phyloP scores from a whole-genome alignment of 1,140 invertebrate species.

The Drosophila biarmipes region DNA sequence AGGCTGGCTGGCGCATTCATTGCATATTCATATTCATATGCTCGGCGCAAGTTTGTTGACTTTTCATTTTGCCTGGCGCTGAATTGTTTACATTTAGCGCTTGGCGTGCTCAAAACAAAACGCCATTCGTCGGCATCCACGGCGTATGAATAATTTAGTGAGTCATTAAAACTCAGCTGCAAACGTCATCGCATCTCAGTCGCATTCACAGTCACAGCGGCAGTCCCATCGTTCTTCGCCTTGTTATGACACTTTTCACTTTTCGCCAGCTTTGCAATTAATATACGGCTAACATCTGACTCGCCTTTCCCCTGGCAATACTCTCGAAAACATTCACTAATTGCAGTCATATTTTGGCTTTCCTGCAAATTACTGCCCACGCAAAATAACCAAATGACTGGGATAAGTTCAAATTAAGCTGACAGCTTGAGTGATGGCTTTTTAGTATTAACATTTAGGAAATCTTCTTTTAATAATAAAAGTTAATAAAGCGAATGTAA shows the following conservation, averaged over 20 bases:
- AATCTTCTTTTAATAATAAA: background rate
- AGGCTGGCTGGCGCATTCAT: conserved; percentile 52
- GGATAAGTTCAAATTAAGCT: background rate
- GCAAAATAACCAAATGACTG: background rate
- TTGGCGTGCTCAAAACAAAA: conserved; percentile 80
- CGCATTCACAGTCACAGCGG: conserved; percentile 18
- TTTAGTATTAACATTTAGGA: background rate
- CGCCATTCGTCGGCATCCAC: conserved; percentile 74
- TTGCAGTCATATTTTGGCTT: conserved; percentile 19
- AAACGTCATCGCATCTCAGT: conserved; percentile 40
- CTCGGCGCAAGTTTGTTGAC: conserved; percentile 76
- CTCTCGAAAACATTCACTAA: conserved; percentile 49
- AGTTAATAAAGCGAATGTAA: background rate
- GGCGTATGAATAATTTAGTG: conserved; percentile 83
- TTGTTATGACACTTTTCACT: conserved; percentile 81
- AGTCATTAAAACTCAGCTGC: conserved; percentile 74
- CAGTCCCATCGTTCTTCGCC: conserved; percentile 20
- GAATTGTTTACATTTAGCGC: conserved; percentile 82
- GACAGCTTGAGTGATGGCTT: background rate
- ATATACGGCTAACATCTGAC: conserved; percentile 38
- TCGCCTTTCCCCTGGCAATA: conserved; percentile 4
- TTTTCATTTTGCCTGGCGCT: conserved; percentile 82
- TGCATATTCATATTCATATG: conserved; percentile 80
- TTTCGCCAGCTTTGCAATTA: conserved; percentile 57
- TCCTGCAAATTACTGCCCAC: background rate